A percentile compares a stretch with the other conserved stretches of the same genome.
Conservation (phyloP, 2,113 vertebrate species). For the Platycercus adscitus region DNA sequence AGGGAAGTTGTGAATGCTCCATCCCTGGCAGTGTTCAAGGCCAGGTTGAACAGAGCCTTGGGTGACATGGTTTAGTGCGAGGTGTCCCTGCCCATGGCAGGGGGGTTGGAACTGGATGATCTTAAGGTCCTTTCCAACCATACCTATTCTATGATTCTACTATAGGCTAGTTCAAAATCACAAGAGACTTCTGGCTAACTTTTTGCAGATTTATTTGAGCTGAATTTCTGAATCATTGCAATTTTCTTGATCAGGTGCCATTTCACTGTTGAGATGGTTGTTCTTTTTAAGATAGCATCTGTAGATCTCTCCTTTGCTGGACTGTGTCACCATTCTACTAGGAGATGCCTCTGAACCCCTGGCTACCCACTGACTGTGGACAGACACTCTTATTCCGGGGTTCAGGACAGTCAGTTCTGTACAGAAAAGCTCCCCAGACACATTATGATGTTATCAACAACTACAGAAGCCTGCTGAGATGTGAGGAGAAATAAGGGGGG, state of each 20-base stretch:
- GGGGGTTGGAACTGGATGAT: too few species aligned
- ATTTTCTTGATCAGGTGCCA: background rate
- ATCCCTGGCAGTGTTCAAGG: too few species aligned
- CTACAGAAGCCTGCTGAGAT: background rate
- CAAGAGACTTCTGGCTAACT: background rate
- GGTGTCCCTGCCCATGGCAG: too few species aligned
- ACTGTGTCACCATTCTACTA: fast-evolving
- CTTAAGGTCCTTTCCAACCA: too few species aligned
- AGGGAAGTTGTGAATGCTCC: too few species aligned
- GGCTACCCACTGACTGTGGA: background rate
- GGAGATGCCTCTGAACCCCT: background rate
- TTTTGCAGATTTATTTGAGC: background rate
- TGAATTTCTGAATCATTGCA: background rate
- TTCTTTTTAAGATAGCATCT: background rate
- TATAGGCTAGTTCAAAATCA: background rate
- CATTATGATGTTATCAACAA: background rate
- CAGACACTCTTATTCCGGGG: background rate
- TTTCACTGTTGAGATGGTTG: background rate
- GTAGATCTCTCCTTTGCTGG: background rate
- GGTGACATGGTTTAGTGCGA: too few species aligned
- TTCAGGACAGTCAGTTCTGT: background rate
- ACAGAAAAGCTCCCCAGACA: background rate
- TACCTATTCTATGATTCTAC: too few species aligned
- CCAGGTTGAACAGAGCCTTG: too few species aligned
- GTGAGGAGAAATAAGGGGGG: background rate